Evolutionary conservation across 1,140 invertebrate genomes (phyloP).

Genomic region (Thaumatotibia leucotreta): DNA sequence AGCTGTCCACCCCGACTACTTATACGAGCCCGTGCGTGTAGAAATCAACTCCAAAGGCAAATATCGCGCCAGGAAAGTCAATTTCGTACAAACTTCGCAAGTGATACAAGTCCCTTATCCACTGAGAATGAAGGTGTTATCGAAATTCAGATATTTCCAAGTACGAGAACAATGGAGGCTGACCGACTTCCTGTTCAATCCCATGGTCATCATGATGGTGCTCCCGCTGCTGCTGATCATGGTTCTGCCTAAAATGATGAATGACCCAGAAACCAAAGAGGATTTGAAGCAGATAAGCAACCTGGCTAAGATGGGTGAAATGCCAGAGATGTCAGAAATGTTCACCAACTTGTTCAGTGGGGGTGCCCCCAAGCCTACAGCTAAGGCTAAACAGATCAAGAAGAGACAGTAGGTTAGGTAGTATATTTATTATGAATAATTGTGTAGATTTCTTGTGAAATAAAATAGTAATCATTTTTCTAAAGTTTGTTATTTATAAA

Average conservation of each 20-base stretch:
- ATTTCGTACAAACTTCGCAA: slow-evolving; percentile 94
- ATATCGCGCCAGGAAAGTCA: slow-evolving; percentile 95
- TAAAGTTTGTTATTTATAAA: neutral
- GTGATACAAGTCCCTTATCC: slow-evolving; percentile 94
- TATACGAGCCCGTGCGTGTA: slow-evolving; percentile 94
- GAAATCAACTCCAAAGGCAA: slow-evolving; percentile 98
- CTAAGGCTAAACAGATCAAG: slow-evolving; percentile 82
- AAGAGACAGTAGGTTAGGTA: slow-evolving; percentile 79
- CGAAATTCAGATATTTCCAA: slow-evolving; percentile 94
- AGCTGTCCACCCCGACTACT: slow-evolving; percentile 92
- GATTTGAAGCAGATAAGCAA: slow-evolving; percentile 94
- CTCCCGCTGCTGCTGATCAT: slow-evolving; percentile 93
- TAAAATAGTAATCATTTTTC: neutral
- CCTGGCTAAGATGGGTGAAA: slow-evolving; percentile 86
- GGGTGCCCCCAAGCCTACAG: slow-evolving; percentile 75
- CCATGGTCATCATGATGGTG: slow-evolving; percentile 99
- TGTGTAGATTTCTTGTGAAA: neutral
- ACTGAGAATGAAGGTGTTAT: slow-evolving; percentile 89
- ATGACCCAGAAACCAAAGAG: slow-evolving; percentile 96
- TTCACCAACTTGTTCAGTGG: slow-evolving; percentile 88
- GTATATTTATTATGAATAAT: neutral
- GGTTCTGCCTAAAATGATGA: slow-evolving; percentile 97
- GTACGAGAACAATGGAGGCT: slow-evolving; percentile 94
- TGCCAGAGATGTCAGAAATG: slow-evolving; percentile 95
- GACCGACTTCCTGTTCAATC: slow-evolving; percentile 96